A percentile compares a stretch with the other conserved stretches of the same genome.
phyloP scores from a whole-genome alignment of 1,140 invertebrate genomes.

The Lamellibrachia luymesi region DNA sequence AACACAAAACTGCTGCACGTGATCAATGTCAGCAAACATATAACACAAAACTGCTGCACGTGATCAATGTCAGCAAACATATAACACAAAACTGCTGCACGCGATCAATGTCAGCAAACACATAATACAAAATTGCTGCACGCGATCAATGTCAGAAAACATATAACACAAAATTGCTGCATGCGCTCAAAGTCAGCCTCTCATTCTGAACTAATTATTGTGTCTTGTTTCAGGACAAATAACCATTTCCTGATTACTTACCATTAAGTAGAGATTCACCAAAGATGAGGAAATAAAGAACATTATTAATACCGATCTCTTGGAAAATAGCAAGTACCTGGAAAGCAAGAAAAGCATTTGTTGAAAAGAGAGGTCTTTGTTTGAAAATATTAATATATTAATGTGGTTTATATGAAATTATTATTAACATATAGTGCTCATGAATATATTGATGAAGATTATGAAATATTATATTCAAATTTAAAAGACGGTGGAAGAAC shows the following conservation, averaged over 20 bases:
- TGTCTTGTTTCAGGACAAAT: not conserved
- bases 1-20: too few species aligned
- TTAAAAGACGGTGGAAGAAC: too few species aligned
- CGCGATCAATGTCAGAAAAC: not conserved
- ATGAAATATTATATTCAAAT: too few species aligned
- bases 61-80: not conserved
- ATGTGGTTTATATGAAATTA: too few species aligned
- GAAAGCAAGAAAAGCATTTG: conserved; percentile 20
- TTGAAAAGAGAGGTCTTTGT: too few species aligned
- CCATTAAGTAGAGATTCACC: conserved; percentile 93
- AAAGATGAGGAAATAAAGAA: conserved; percentile 98
- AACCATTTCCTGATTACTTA: conserved; percentile 30
- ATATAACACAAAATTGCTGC: not conserved
- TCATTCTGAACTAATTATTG: not conserved
- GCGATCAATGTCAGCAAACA: not conserved
- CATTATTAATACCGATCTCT: conserved; percentile 97
- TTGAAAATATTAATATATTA: too few species aligned
- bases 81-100: too few species aligned
- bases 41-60: not conserved
- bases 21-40: too few species aligned
- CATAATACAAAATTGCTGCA: not conserved
- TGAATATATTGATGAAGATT: too few species aligned
- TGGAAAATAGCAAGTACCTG: conserved; percentile 92
- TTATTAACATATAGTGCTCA: too few species aligned
- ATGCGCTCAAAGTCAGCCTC: not conserved